These are phyloP conservation scores for Arrhamphus sclerolepis DNA, from an alignment of 2,797 vertebrate species.

Conservation along the genomic window DNA sequence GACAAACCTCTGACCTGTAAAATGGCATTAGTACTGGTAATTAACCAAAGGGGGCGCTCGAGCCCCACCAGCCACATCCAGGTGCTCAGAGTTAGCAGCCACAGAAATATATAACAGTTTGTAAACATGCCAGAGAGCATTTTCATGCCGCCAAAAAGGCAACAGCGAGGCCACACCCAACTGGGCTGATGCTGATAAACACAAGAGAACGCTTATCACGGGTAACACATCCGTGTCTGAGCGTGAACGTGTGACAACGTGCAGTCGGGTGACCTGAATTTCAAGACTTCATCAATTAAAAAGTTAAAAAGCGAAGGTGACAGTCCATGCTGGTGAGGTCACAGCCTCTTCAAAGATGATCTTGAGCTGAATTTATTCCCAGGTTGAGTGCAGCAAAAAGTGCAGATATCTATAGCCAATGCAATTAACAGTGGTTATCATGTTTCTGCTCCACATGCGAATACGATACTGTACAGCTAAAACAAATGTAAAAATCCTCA, in stretches of 20 bases:
- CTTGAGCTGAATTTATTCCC: neutral
- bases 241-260: neutral
- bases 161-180: slow-evolving; percentile 41
- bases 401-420: too few species aligned
- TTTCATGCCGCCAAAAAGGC: neutral
- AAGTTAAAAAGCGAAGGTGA: neutral
- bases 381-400: too few species aligned
- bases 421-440: too few species aligned
- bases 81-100: neutral
- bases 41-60: slow-evolving; percentile 50
- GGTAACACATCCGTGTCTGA: slow-evolving; percentile 23
- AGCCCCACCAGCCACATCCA: neutral
- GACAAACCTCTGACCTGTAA: neutral
- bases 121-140: slow-evolving; percentile 4
- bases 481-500: too few species aligned
- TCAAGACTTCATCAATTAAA: neutral
- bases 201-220: slow-evolving; percentile 50
- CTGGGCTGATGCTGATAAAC: slow-evolving; percentile 60
- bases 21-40: rapidly evolving
- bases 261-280: neutral
- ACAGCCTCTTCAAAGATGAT: neutral
- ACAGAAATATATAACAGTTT: slow-evolving; percentile 5
- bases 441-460: too few species aligned
- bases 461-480: too few species aligned
- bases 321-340: neutral